Evolutionary conservation across 2,113 vertebrate species (phyloP).

Genomic region (Rhea pennata): DNA sequence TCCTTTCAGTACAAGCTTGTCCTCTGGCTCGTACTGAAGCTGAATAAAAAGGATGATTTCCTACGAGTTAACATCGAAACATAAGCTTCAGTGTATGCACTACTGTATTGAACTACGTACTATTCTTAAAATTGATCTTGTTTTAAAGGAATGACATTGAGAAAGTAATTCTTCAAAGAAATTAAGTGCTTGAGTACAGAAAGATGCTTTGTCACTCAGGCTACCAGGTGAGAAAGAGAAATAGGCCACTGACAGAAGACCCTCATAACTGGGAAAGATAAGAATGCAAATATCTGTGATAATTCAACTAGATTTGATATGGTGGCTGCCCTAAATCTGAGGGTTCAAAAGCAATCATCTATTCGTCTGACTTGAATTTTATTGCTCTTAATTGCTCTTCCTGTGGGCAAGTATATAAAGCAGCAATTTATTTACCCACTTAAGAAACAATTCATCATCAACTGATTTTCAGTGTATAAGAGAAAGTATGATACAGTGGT

Average conservation of each 20-base stretch:
- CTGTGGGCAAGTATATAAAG: background rate
- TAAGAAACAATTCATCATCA: background rate
- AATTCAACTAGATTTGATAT: background rate
- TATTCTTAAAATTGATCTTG: background rate
- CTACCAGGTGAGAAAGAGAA: background rate
- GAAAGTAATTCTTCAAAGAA: background rate
- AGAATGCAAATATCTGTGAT: background rate
- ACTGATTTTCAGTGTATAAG: background rate
- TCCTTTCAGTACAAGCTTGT: background rate
- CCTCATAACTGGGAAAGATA: background rate
- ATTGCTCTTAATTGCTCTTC: background rate
- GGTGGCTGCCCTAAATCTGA: background rate
- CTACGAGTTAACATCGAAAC: background rate
- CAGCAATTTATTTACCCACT: background rate
- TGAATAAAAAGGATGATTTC: background rate
- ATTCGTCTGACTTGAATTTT: background rate
- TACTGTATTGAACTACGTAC: too few relatives aligned
- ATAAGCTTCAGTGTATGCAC: too few relatives aligned
- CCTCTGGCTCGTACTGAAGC: background rate
- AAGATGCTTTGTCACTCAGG: background rate
- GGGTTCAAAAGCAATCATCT: background rate
- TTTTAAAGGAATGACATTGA: background rate
- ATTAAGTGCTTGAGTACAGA: background rate
- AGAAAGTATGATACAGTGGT: background rate
- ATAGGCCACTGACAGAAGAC: accelerated